Base-by-base conservation (phyloP, 2,888 invertebrate species). In the Xestia ashworthii region DNA sequence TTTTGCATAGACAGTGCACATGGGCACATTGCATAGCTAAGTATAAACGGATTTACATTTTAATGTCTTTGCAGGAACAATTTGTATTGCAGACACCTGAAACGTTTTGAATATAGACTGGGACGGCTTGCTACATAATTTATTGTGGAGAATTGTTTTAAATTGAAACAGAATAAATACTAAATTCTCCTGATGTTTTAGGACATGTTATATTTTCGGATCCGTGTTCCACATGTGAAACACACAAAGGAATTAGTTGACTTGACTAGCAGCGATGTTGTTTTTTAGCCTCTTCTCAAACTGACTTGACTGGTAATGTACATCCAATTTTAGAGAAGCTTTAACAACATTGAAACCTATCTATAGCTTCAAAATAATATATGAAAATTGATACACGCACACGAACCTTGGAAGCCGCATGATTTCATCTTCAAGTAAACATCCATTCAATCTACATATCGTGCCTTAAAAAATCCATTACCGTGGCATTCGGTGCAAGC, bases 381-480 rank as follows among this genome's bases (percentile, higher is more conserved):
- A 58, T n/a, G 25, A 58, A 50, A 44, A 62, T 48, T 32, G 22
- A 46, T 62, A 16, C 60, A 22, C 22, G 11, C 14, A 32, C n/a
- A 55, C 64, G 4, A 74, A 72, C 58, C 50, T 68, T 69, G 53
- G 14, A 67, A 72, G 66, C 50, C 69, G 19, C 64, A 64, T 80
- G 86, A 73, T 75, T 86, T 80, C 41, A 80, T 84, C 25, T 74
- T 64, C 80, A 70, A 70, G 74, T 77, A 84, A 87, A 86, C 82
- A 81, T 81, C 74, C 67, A 77, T 86, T 80, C 78, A 81, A 85
- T 87, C 41, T 87, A 88, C 80, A 84, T 89, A 73, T 48, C 68
- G 79, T 79, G 25, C 71, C 72, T 69, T 81, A 88, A 89, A 88
- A 93, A 93, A 93, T 93, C 93, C 93, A 93, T 93, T 93, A 93